Percentiles rank a stretch among this genome's conserved stretches.
phyloP scores from a whole-genome alignment of 2,113 vertebrate species.

The Crotalus horridus region DNA sequence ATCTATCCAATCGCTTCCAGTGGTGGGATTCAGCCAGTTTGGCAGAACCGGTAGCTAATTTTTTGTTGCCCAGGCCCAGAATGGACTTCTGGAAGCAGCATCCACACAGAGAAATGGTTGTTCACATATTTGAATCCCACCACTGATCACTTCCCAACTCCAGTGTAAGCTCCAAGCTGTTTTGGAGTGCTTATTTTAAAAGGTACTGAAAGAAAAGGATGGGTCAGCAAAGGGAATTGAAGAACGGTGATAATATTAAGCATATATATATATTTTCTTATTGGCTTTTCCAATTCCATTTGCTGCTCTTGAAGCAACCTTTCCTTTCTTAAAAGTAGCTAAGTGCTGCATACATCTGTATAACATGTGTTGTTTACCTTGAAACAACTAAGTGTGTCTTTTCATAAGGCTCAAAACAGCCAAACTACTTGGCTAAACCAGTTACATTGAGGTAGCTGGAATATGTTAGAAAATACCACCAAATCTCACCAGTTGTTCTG shows the following conservation, averaged over 20 bases:
- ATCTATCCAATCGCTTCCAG: not conserved
- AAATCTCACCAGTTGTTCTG: conserved; percentile 58
- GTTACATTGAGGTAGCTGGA: conserved; percentile 45
- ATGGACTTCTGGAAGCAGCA: too few relatives aligned
- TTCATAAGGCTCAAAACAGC: conserved; percentile 55
- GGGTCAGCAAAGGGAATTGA: not conserved
- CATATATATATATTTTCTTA: not conserved
- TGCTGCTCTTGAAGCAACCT: not conserved
- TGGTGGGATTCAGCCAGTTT: too few relatives aligned
- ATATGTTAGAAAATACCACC: conserved; percentile 22
- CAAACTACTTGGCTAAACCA: conserved; percentile 43
- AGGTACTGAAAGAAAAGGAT: not conserved
- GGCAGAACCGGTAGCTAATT: too few relatives aligned
- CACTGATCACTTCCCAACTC: not conserved
- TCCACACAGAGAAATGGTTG: too few relatives aligned
- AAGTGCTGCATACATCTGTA: conserved; percentile 23
- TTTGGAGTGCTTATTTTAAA: not conserved
- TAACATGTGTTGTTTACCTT: not conserved
- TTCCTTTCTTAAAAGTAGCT: not conserved
- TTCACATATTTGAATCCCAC: too few relatives aligned
- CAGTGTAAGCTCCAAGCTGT: not conserved
- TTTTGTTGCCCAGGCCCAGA: too few relatives aligned
- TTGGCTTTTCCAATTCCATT: not conserved
- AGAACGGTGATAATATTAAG: not conserved
- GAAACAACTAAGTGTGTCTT: conserved; percentile 50